Evolutionary conservation across 2,113 vertebrate species (phyloP).

Genomic region (Phrynosoma platyrhinos): DNA sequence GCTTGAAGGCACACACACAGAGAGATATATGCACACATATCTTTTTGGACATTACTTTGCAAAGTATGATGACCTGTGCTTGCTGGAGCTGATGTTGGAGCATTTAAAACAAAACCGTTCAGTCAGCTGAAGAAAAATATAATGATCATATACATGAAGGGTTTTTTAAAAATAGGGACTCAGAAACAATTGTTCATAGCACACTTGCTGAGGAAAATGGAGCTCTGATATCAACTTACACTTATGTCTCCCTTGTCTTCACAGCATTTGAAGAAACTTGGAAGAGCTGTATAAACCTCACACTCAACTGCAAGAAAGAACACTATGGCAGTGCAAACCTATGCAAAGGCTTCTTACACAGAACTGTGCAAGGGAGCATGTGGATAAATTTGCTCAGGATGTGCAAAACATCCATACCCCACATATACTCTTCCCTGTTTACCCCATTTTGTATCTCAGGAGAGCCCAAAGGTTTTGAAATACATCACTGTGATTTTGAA

Average conservation of each 20-base stretch:
- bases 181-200: neutral
- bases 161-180: neutral
- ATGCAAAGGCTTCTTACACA: neutral
- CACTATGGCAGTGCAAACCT: neutral
- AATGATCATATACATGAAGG: neutral
- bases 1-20: too few relatives aligned
- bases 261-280: neutral
- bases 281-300: neutral
- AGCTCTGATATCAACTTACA: neutral
- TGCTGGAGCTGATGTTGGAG: too few relatives aligned
- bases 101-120: neutral
- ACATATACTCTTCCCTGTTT: neutral
- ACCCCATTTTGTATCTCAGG: neutral
- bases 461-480: neutral
- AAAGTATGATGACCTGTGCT: too few relatives aligned
- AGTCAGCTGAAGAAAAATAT: neutral
- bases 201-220: neutral
- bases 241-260: neutral
- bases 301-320: neutral
- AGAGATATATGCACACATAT: too few relatives aligned
- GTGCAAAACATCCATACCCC: too few relatives aligned
- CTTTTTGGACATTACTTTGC: too few relatives aligned
- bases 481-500: neutral
- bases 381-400: neutral
- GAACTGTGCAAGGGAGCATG: neutral